Evolutionary conservation across 2,113 vertebrate genomes (phyloP).

Genomic region (Amphiprion percula): DNA sequence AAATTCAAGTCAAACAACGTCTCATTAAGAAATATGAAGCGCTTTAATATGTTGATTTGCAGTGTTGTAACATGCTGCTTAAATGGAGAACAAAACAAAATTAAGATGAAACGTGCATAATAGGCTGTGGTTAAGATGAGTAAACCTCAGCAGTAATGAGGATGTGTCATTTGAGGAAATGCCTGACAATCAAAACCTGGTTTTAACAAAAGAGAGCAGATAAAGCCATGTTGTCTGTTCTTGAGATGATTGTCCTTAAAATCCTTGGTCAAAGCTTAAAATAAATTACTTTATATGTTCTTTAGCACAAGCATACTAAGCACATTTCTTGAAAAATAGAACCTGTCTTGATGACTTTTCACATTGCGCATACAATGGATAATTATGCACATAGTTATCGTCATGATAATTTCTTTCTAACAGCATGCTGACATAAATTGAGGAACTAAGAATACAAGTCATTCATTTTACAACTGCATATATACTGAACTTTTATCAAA

Average conservation of each 20-base stretch:
- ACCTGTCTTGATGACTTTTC: constrained; percentile 3
- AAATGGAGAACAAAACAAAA: constrained; percentile 24
- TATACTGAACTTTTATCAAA: constrained; percentile 13
- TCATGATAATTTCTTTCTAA: constrained; percentile 13
- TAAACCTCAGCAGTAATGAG: constrained; percentile 17
- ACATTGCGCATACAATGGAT: background rate
- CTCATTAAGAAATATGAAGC: constrained; percentile 44
- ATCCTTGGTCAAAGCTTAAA: background rate
- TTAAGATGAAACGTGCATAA: constrained; percentile 28
- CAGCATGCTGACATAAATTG: background rate
- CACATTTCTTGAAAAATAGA: background rate
- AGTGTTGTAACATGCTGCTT: background rate
- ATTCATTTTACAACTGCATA: background rate
- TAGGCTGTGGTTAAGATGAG: background rate
- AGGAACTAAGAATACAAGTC: background rate
- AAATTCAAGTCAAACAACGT: constrained; percentile 43
- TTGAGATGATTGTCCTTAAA: constrained; percentile 2
- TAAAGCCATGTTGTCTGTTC: background rate
- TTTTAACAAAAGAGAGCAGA: background rate
- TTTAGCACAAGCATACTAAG: background rate
- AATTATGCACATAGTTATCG: constrained; percentile 15
- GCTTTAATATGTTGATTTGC: constrained; percentile 29
- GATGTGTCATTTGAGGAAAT: constrained; percentile 28
- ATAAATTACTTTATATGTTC: background rate
- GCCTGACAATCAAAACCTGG: background rate